Conservation (phyloP, 2,797 vertebrate genomes). For the Molothrus aeneus region DNA sequence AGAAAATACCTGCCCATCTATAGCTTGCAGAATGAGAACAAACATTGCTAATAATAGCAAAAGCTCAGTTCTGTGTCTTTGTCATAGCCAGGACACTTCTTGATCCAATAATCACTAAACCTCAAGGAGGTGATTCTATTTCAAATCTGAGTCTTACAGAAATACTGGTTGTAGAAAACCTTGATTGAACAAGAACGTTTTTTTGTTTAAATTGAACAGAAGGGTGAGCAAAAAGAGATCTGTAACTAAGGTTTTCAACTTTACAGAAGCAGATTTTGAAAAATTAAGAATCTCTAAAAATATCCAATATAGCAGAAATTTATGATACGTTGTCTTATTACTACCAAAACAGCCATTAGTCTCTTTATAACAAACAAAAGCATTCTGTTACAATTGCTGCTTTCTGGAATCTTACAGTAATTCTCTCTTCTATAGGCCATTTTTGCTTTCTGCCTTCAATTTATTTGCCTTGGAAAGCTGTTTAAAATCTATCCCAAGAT, state of each 20-base stretch:
- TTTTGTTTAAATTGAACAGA: conserved; percentile 19
- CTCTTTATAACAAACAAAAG: conserved; percentile 11
- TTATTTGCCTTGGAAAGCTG: conserved; percentile 16
- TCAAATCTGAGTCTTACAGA: background rate
- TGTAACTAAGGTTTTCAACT: conserved; percentile 5
- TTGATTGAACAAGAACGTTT: background rate
- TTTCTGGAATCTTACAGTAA: conserved; percentile 1
- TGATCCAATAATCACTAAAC: conserved; percentile 30
- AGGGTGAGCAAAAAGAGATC: background rate
- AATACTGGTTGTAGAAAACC: background rate
- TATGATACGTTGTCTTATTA: background rate
- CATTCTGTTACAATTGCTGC: background rate
- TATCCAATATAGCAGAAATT: background rate
- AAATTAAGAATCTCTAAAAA: conserved; percentile 22
- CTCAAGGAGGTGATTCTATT: background rate
- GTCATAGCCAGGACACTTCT: background rate
- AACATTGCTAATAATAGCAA: background rate
- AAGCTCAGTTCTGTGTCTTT: conserved; percentile 12
- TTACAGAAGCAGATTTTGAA: conserved; percentile 2
- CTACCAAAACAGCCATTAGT: conserved; percentile 12
- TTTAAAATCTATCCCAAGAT: background rate
- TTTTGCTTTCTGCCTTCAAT: conserved; percentile 19
- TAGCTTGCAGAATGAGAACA: background rate
- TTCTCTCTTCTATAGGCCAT: background rate
- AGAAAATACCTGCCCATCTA: background rate